Evolutionary conservation across 1,140 invertebrate species (phyloP).

Genomic region (Batillaria attramentaria): DNA sequence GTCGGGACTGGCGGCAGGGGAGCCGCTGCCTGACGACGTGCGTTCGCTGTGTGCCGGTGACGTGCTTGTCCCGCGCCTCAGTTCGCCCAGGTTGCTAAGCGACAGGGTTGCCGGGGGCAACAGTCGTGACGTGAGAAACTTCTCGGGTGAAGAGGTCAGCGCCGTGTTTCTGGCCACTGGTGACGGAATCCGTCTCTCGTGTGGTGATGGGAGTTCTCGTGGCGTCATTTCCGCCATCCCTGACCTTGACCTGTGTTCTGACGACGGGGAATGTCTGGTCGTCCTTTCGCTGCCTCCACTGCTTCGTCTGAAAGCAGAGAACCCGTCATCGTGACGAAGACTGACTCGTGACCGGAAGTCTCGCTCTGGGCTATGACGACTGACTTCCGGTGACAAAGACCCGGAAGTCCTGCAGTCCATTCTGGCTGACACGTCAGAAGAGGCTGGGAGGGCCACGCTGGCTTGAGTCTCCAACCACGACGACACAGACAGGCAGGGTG

Average conservation of each 20-base stretch:
- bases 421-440: constrained; percentile 7
- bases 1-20: background rate
- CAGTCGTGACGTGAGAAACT: background rate
- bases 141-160: background rate
- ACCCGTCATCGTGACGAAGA: background rate
- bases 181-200: background rate
- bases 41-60: constrained; percentile 29
- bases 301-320: constrained; percentile 10
- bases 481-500: constrained; percentile 23
- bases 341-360: constrained; percentile 6
- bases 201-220: background rate
- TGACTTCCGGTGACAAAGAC: too few relatives aligned
- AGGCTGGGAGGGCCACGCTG: background rate
- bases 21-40: constrained; percentile 19
- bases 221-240: background rate
- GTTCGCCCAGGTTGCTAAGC: constrained; percentile 1
- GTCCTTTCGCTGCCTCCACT: background rate
- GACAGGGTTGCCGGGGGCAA: background rate
- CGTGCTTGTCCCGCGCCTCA: constrained; percentile 18
- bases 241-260: background rate
- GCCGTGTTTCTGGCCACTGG: background rate
- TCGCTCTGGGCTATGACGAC: background rate
- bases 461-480: constrained; percentile 11
- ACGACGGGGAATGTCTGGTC: background rate
- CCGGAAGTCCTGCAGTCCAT: constrained; percentile 4